Evolutionary conservation across 1,140 invertebrate genomes (phyloP), one percentile per base, ranked within the genome.

Genomic region (Babylonia areolata): DNA sequence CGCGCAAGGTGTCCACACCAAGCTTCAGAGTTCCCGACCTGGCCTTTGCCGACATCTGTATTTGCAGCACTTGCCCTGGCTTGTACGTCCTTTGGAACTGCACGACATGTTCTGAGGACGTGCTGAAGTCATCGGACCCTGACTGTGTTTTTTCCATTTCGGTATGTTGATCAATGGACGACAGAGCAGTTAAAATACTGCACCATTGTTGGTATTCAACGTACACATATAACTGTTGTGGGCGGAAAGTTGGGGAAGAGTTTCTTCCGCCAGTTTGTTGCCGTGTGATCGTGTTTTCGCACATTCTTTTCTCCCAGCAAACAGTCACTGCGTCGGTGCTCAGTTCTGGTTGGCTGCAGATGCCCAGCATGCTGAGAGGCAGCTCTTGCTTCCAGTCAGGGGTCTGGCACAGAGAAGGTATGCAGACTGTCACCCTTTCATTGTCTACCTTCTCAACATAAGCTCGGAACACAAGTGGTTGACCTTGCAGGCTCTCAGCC

Each of bases 1-100:
- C 71, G 73, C 86, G 89, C 12, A 92, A n/a, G n/a, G 93, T 85
- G 73, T 92, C 90, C 35, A 92, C 84, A 17, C 84, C 84, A 28
- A 92, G 92, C 17, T 84, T 84, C n/a, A 91, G 80, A 5, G 91
- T 37, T 28, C 91, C 90, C 40, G 87, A 85, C 31, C 58, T 31
- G 11, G 87, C 84, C 15, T 85, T 75, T n/a, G 87, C 87, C 28
- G 87, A 84, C 33, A 93, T 40, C 71, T 92, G 92, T 5, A 91
- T 86, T 64, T 88, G 83, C 12, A 92, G 20, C 6, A 92, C 87
- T 35, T 86, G 81, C 83, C 88, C 85, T 31, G 3, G 80, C 1
- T 3, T 54, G 46, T 78, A 85, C 15, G 15, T n/a, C 31, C 42
- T 80, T 1, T n/a, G 84, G 69, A 87, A 90, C 2, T 85, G 40